Base-by-base conservation (phyloP, 2,888 invertebrate genomes). In the Chrysomela aeneicollis region DNA sequence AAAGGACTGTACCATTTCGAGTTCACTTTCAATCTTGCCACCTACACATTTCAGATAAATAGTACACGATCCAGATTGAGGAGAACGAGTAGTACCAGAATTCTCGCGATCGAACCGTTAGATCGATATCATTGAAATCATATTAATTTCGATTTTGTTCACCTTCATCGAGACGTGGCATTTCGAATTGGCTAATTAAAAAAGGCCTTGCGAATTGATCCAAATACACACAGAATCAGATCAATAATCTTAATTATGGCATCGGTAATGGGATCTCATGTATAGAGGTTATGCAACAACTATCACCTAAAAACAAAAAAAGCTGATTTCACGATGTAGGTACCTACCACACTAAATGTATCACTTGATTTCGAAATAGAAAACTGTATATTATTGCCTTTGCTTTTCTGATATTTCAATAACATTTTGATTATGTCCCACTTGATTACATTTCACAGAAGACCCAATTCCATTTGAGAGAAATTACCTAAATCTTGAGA, bases 1-100 rank as follows among this genome's bases (percentile, higher is more conserved):
- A 57, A 57, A 57, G 57, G 57, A 22, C 26, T 21, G 19, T 46
- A 6, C 26, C 26, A 3, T 21, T 46, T 8, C 15, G 46, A 42
- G 55, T 46, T 26, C 22, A 57, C 57, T 57, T 57, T 46, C 57
- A 57, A 26, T 57, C 46, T 46, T 57, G 30, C 46, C 57, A 57
- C 57, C 57, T 57, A 57, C 57, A 57, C 46, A 57, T 26, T 47
- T 46, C 46, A 26, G 17, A 1, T 26, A 9, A 52, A 32, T 22
- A 32, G 30, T 17, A 18, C 26, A 35, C 19, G 53, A 37, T 54
- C 37, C 21, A 9, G 18, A 15, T 55, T 35, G 21, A 6, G 15
- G 8, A 42, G 42, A 42, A 42, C 2, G 42, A 42, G 42, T 5
- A 26, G 4, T 6, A 42, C 2, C 32, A 10, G 10, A 9, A 9